Base-by-base conservation (phyloP, 2,113 vertebrate species). In the Rhea pennata region DNA sequence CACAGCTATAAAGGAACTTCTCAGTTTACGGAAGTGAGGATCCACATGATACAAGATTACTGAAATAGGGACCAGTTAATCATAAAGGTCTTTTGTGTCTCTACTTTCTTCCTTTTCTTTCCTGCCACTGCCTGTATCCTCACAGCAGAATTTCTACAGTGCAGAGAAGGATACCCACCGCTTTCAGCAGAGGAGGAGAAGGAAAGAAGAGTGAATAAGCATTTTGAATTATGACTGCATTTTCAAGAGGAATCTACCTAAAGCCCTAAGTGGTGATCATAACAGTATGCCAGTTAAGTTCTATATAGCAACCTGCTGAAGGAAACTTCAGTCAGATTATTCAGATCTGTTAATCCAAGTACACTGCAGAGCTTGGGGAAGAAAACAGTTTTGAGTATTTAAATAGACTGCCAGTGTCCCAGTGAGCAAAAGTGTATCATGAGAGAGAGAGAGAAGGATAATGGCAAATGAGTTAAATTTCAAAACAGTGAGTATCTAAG, bases 11-110 rank as follows among this genome's bases (percentile, higher is more conserved):
- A 93, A 90, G 93, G 75, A 87, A n/a, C 44, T 62, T 15, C 81
- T 91, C 59, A 20, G 78, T 54, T 82, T 79, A 59, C 40, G 91
- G 87, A 96, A 91, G 89, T 48, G 64, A 87, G 54, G 56, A 77
- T 58, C 64, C 29, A 61, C n/a, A 70, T 59, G 42, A 89, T 46
- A 71, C 77, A 83, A 58, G 74, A 87, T 56, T 65, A 75, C 65
- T 75, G 39, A 56, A 92, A 94, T 24, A 92, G 61, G 39, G 23
- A 56, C 5, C 27, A 3, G 51, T 84, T 92, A 79, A 61, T 72
- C 56, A 72, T 2, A 44, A 72, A 91, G n/a, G 22, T 36, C 39
- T 89, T 84, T 39, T 0, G 0, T 73, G 33, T 76, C 44, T 58
- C 53, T 71, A 6, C 44, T 89, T 50, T 27, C 51, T 53, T 33